Conservation (phyloP, 2,797 vertebrate genomes). For the Myotis pilosus region DNA sequence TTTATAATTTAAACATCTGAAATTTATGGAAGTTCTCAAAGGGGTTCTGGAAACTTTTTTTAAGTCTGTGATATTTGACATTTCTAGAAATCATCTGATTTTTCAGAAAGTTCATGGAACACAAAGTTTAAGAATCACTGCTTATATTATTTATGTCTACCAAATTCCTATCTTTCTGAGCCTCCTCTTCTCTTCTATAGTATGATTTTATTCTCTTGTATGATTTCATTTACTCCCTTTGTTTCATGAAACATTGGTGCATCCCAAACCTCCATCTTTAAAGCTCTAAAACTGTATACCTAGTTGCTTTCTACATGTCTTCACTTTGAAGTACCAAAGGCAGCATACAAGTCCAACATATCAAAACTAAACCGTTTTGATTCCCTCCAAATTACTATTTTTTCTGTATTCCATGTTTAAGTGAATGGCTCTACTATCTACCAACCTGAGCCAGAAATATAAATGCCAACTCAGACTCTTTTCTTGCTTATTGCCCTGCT, state of each 20-base stretch:
- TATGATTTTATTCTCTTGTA: not conserved
- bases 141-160: not conserved
- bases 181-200: not conserved
- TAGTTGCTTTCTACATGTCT: not conserved
- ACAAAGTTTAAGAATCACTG: not conserved
- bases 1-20: not conserved
- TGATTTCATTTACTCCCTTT: not conserved
- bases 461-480: not conserved
- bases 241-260: not conserved
- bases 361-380: not conserved
- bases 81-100: constrained; percentile 26
- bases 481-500: not conserved
- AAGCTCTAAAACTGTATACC: not conserved
- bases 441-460: not conserved
- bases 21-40: not conserved
- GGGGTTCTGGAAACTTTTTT: not conserved
- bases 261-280: not conserved
- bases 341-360: not conserved
- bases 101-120: not conserved
- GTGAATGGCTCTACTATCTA: not conserved
- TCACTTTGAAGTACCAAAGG: not conserved
- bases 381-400: not conserved
- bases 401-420: not conserved
- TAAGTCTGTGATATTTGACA: not conserved
- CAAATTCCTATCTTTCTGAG: not conserved